Evolutionary conservation across 23 tunicate genomes (phyloP).

Genomic region (Diplosoma virens): DNA sequence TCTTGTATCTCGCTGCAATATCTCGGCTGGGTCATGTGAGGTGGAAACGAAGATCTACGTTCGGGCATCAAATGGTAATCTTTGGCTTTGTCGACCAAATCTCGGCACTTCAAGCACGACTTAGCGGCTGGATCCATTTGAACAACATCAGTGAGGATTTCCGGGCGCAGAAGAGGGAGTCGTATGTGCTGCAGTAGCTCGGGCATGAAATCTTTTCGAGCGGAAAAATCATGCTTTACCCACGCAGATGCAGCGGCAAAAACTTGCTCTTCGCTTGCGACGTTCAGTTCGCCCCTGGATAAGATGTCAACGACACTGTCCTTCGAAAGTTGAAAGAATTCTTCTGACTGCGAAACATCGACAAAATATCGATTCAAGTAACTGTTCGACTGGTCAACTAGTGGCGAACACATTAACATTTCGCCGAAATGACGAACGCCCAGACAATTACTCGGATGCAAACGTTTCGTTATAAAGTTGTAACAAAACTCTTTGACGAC

Average conservation of each 20-base stretch:
- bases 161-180: constrained; percentile 72
- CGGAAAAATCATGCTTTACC: constrained; percentile 49
- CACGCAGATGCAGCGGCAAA: constrained; percentile 75
- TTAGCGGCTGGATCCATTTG: constrained; percentile 74
- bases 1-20: constrained; percentile 75
- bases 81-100: constrained; percentile 84
- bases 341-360: constrained; percentile 80
- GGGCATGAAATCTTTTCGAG: constrained; percentile 51
- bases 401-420: constrained; percentile 63
- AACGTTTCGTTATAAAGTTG: constrained; percentile 64
- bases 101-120: constrained; percentile 75
- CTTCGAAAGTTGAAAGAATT: constrained; percentile 49
- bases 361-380: constrained; percentile 69
- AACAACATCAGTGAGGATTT: constrained; percentile 78
- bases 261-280: constrained; percentile 78
- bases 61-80: constrained; percentile 93
- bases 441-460: constrained; percentile 64
- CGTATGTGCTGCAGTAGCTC: constrained; percentile 67
- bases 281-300: constrained; percentile 69
- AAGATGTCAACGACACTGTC: constrained; percentile 49
- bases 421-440: constrained; percentile 73
- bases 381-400: constrained; percentile 69
- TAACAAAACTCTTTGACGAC: constrained; percentile 71
- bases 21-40: constrained; percentile 65
- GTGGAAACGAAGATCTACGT: constrained; percentile 69